phyloP scores from a whole-genome alignment of 2,888 invertebrate genomes.

The Diaphora mendica region DNA sequence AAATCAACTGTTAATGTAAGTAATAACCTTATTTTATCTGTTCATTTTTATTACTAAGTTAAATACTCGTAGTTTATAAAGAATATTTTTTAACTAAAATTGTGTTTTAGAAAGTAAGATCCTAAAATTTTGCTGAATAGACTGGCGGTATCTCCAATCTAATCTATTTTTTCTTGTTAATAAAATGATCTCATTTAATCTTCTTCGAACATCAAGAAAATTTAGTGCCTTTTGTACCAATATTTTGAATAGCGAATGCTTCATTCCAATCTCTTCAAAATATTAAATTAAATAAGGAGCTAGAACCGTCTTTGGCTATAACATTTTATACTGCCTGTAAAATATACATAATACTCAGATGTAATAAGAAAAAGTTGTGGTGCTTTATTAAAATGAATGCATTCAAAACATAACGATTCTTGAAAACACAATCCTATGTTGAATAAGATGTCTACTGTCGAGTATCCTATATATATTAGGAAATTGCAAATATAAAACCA shows the following conservation, averaged over 20 bases:
- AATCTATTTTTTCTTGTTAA: not conserved
- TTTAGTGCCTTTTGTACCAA: not conserved
- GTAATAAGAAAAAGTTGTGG: constrained; percentile 8
- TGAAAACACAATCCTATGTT: not conserved
- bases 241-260: constrained; percentile 9
- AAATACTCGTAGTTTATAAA: no score
- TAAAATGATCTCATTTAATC: not conserved
- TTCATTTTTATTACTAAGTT: not conserved
- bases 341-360: constrained; percentile 8
- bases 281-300: not conserved
- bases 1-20: no score
- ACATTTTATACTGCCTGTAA: constrained; percentile 14
- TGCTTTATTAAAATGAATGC: constrained; percentile 4
- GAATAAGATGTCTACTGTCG: constrained; percentile 5
- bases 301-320: constrained; percentile 5
- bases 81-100: not conserved
- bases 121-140: not conserved
- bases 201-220: constrained; percentile 5
- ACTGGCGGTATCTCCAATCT: not conserved
- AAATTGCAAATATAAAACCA: not conserved
- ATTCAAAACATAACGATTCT: constrained; percentile 12
- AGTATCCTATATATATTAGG: not conserved
- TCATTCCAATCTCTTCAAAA: constrained; percentile 7
- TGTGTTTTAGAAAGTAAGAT: not conserved
- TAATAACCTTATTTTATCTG: not conserved